Percentiles rank a stretch among this genome's conserved stretches.
phyloP scores from a whole-genome alignment of 2,113 vertebrate genomes.

The Aythya baeri region DNA sequence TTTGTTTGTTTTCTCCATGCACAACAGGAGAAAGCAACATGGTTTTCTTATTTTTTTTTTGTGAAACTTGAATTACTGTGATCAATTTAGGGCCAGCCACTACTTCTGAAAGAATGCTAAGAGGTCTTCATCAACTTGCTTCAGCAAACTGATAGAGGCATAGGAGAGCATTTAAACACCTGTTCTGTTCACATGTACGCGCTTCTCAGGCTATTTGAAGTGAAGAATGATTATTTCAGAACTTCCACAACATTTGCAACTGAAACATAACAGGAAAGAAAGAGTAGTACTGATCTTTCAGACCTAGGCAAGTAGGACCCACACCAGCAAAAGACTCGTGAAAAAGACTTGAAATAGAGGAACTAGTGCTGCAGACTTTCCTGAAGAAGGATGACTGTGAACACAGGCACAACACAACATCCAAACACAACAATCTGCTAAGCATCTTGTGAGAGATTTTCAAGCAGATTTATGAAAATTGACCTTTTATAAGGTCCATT shows the following conservation, averaged over 20 bases:
- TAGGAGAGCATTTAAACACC: background rate
- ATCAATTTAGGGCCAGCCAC: background rate
- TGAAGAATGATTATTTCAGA: background rate
- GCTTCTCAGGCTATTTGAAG: background rate
- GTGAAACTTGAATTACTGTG: background rate
- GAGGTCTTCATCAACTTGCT: accelerated
- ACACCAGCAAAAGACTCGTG: background rate
- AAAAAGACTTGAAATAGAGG: background rate
- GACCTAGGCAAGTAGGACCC: too few species aligned
- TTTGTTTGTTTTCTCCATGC: too few species aligned
- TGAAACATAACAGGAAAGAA: background rate
- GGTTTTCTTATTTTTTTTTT: background rate
- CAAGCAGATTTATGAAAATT: background rate
- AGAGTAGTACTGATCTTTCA: background rate
- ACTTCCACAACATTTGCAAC: background rate
- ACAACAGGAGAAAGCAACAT: background rate
- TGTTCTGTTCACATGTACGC: background rate
- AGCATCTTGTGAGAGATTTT: background rate
- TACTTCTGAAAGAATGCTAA: background rate
- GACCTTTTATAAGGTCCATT: background rate
- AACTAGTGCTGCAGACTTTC: background rate
- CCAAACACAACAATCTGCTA: background rate
- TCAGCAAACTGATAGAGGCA: background rate
- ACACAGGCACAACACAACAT: background rate
- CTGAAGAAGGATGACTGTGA: background rate